A percentile compares a stretch with the other conserved stretches of the same genome.
These are phyloP conservation scores for Lasioglossum zephyrum DNA, from an alignment of 2,888 invertebrate species.

Conservation along the genomic window DNA sequence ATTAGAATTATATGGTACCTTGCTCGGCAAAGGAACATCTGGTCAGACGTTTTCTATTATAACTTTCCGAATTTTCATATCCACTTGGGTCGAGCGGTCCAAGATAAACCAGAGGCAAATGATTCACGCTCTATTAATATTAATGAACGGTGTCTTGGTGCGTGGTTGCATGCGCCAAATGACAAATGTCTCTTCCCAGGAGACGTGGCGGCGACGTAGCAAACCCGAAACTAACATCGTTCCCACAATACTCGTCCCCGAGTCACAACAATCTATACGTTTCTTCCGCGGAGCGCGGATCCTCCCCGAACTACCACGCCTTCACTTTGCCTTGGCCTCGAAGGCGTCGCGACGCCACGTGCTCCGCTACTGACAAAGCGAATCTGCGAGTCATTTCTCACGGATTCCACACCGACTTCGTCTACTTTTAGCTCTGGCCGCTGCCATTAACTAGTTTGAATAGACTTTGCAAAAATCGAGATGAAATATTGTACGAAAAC, in stretches of 20 bases:
- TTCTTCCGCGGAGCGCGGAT: background rate
- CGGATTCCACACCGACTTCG: conserved; percentile 38
- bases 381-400: conserved; percentile 54
- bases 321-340: conserved; percentile 34
- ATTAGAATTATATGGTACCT: too few species aligned
- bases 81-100: background rate
- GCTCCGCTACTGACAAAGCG: conserved; percentile 57
- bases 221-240: background rate
- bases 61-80: background rate
- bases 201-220: background rate
- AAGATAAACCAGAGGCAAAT: background rate
- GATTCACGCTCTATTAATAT: conserved; percentile 10
- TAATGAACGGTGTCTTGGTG: conserved; percentile 9
- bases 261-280: conserved; percentile 8
- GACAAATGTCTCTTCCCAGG: conserved; percentile 7
- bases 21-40: background rate
- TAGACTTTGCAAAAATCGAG: background rate
- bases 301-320: background rate
- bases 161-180: background rate
- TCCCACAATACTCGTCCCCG: background rate
- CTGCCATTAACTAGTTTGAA: background rate
- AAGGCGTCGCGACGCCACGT: conserved; percentile 15
- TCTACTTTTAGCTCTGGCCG: conserved; percentile 49
- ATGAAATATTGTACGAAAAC: background rate
- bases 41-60: background rate